These are phyloP conservation scores for Chascanopsetta lugubris DNA, from an alignment of 2,113 vertebrate species.

Conservation along the genomic window DNA sequence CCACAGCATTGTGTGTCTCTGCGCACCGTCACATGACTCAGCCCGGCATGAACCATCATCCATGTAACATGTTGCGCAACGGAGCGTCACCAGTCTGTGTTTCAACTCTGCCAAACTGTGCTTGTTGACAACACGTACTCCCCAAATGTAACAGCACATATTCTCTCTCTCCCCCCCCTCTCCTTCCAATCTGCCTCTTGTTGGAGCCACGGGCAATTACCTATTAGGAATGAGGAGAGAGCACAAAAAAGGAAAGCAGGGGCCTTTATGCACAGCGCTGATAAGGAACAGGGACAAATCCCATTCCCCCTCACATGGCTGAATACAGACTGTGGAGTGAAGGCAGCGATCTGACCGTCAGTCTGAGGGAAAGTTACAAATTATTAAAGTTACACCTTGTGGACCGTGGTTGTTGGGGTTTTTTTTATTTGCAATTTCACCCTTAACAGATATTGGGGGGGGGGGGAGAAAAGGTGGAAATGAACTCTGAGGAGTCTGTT, in stretches of 20 bases:
- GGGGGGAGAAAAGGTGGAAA: background rate
- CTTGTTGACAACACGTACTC: slow-evolving; percentile 60
- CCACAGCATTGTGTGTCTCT: slow-evolving; percentile 17
- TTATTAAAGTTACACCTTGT: slow-evolving; percentile 32
- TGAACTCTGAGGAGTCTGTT: no score
- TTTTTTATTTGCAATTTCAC: slow-evolving; percentile 12
- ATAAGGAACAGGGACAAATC: slow-evolving; percentile 70
- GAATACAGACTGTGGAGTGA: slow-evolving; percentile 9
- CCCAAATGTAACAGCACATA: slow-evolving; percentile 52
- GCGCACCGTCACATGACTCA: slow-evolving; percentile 17
- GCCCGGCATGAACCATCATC: slow-evolving; percentile 8
- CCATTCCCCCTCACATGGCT: slow-evolving; percentile 36
- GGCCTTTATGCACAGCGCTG: slow-evolving; percentile 72
- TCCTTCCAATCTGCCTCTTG: slow-evolving; percentile 56
- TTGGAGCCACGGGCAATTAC: slow-evolving; percentile 72
- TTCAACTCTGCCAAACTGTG: slow-evolving; percentile 54
- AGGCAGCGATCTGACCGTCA: slow-evolving; percentile 22
- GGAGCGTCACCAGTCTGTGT: slow-evolving; percentile 16
- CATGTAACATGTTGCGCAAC: slow-evolving; percentile 19
- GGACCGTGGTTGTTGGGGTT: background rate
- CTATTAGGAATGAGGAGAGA: slow-evolving; percentile 53
- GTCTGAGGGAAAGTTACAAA: slow-evolving; percentile 45
- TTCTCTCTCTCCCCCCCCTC: background rate
- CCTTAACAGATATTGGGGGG: no score
- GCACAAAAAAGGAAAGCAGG: slow-evolving; percentile 43